Evolutionary conservation across 1,140 invertebrate species (phyloP).

Genomic region (Melitaea cinxia): DNA sequence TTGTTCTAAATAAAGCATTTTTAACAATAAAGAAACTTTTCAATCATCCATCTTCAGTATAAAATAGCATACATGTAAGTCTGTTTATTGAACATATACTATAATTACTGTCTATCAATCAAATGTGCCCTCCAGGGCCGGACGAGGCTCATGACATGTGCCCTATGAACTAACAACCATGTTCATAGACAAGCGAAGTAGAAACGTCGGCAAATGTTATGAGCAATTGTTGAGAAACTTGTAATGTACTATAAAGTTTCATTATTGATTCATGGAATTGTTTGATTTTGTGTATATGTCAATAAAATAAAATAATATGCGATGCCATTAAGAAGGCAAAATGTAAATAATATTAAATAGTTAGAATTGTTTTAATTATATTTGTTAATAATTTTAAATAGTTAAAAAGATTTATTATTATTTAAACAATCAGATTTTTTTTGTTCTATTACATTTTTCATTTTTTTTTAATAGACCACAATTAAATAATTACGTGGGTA

Average conservation of each 20-base stretch:
- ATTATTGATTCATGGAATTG: background rate
- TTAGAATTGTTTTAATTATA: no score
- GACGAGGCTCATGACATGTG: constrained; percentile 30
- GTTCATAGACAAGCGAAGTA: constrained; percentile 24
- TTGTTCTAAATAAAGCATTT: no score
- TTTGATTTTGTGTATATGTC: no score
- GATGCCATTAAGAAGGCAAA: no score
- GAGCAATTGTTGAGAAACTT: constrained; percentile 6
- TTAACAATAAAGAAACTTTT: background rate
- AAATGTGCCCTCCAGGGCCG: constrained; percentile 34
- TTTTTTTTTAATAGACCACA: no score
- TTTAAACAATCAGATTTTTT: no score
- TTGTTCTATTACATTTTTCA: no score
- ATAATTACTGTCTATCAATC: constrained; percentile 37
- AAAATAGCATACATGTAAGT: background rate
- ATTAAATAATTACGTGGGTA: no score
- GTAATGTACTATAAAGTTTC: background rate
- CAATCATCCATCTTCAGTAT: background rate
- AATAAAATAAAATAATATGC: no score
- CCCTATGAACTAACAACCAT: constrained; percentile 36
- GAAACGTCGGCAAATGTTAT: constrained; percentile 9
- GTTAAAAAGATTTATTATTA: no score
- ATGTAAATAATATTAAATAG: no score
- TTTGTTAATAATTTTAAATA: no score
- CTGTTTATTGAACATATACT: constrained; percentile 17